Percentiles rank a stretch among this genome's conserved stretches.
phyloP scores from a whole-genome alignment of 2,888 invertebrate genomes.

The Gryllus longicercus region DNA sequence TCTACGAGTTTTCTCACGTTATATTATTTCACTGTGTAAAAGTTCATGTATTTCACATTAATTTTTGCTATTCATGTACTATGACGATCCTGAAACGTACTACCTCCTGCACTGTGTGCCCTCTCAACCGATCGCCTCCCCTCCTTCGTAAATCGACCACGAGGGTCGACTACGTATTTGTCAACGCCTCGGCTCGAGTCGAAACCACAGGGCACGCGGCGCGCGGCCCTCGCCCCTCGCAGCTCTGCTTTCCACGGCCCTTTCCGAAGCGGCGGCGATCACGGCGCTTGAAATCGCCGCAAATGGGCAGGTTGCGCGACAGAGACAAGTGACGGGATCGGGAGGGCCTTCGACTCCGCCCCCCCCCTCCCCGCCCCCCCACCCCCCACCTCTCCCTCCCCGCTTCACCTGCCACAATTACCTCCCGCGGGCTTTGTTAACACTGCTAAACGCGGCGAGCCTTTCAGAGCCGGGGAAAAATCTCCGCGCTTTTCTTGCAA shows the following conservation, averaged over 20 bases:
- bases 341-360: not conserved
- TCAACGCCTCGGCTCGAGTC: too few species aligned
- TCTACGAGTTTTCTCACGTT: too few species aligned
- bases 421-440: constrained; percentile 1
- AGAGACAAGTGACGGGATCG: not conserved
- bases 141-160: too few species aligned
- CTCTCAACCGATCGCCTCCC: too few species aligned
- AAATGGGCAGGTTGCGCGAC: constrained; percentile 17
- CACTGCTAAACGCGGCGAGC: not conserved
- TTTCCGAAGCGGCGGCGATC: constrained; percentile 1
- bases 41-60: too few species aligned
- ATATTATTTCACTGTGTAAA: too few species aligned
- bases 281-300: not conserved
- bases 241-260: not conserved
- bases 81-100: too few species aligned
- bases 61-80: too few species aligned
- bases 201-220: not conserved
- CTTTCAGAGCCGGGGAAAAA: not conserved
- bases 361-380: not conserved
- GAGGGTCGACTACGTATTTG: too few species aligned
- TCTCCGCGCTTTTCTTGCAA: constrained; percentile 8
- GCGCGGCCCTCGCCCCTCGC: not conserved
- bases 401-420: not conserved
- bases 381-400: not conserved
- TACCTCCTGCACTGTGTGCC: too few species aligned